These are phyloP conservation scores for Lordiphosa mommai DNA, from an alignment of 1,140 invertebrate species.

Conservation along the genomic window DNA sequence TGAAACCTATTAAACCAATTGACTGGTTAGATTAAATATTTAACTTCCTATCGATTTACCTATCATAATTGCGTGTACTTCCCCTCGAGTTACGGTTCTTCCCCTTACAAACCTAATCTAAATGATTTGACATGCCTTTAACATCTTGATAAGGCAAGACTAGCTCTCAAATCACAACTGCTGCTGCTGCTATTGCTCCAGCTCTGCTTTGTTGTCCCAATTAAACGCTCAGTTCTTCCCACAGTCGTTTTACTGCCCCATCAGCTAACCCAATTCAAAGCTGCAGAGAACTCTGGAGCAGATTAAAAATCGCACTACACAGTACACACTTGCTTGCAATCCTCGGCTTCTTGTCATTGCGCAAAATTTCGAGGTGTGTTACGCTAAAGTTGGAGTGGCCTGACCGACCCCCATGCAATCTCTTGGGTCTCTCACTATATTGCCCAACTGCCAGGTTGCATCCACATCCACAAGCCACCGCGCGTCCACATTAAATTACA, in stretches of 20 bases:
- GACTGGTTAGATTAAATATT: too few species aligned
- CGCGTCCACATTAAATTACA: conserved; percentile 67
- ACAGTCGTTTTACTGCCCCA: conserved; percentile 19
- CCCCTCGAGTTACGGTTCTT: conserved; percentile 19
- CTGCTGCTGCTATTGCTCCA: background rate
- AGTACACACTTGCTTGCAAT: conserved; percentile 25
- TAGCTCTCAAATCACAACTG: conserved; percentile 11
- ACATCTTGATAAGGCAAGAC: conserved; percentile 30
- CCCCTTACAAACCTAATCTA: conserved; percentile 37
- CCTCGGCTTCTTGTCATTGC: conserved; percentile 62
- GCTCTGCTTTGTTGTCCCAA: conserved; percentile 34
- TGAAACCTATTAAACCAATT: too few species aligned
- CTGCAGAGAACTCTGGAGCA: conserved; percentile 26
- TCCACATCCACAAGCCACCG: conserved; percentile 14
- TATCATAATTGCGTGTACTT: background rate
- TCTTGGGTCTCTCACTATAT: conserved; percentile 24
- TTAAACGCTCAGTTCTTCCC: conserved; percentile 50
- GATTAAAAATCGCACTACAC: conserved; percentile 27
- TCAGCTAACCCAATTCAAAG: conserved; percentile 43
- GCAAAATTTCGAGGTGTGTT: conserved; percentile 60
- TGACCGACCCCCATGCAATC: conserved; percentile 37
- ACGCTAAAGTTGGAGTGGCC: conserved; percentile 16
- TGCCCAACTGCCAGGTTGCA: conserved; percentile 37
- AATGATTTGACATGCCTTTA: conserved; percentile 26
- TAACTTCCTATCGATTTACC: background rate